A percentile compares a stretch with the other conserved stretches of the same genome.
These are phyloP conservation scores for Hirtodrosophila trivittata DNA, from an alignment of 2,888 invertebrate species.

Conservation along the genomic window DNA sequence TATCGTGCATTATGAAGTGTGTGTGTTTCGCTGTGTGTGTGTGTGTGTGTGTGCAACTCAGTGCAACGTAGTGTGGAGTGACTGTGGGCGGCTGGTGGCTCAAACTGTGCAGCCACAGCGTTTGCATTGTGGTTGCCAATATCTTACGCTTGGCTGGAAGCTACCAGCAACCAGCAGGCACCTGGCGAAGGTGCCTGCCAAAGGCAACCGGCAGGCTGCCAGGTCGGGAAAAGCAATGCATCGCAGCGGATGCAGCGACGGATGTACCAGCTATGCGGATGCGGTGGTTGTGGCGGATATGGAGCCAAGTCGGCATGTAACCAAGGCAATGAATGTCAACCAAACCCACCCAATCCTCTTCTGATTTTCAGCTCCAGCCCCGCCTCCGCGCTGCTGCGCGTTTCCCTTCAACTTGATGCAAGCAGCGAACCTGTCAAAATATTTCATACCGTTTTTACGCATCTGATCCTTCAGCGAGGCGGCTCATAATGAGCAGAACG, in stretches of 20 bases:
- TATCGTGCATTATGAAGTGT: constrained; percentile 24
- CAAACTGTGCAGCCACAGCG: constrained; percentile 22
- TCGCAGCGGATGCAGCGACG: constrained; percentile 33
- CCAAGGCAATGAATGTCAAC: constrained; percentile 35
- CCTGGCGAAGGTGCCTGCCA: constrained; percentile 22
- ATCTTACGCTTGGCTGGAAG: constrained; percentile 56
- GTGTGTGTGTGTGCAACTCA: not conserved
- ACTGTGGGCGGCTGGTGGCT: not conserved
- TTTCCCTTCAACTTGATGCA: constrained; percentile 6
- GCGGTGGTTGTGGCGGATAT: constrained; percentile 31
- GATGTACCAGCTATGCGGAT: constrained; percentile 11
- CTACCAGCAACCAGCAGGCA: constrained; percentile 9
- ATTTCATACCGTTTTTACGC: constrained; percentile 67
- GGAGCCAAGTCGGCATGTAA: constrained; percentile 26
- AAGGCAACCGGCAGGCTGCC: not conserved
- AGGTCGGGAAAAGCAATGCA: not conserved
- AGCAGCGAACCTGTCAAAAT: constrained; percentile 40
- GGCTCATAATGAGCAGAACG: constrained; percentile 51
- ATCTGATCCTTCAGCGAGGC: constrained; percentile 56
- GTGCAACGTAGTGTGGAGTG: not conserved
- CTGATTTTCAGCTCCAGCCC: not conserved
- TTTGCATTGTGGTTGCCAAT: constrained; percentile 63
- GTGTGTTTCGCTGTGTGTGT: not conserved
- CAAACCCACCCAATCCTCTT: constrained; percentile 2
- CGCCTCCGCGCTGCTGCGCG: not conserved